These are phyloP conservation scores for Diplodus puntazzo DNA, from an alignment of 2,797 vertebrate species.

Conservation along the genomic window DNA sequence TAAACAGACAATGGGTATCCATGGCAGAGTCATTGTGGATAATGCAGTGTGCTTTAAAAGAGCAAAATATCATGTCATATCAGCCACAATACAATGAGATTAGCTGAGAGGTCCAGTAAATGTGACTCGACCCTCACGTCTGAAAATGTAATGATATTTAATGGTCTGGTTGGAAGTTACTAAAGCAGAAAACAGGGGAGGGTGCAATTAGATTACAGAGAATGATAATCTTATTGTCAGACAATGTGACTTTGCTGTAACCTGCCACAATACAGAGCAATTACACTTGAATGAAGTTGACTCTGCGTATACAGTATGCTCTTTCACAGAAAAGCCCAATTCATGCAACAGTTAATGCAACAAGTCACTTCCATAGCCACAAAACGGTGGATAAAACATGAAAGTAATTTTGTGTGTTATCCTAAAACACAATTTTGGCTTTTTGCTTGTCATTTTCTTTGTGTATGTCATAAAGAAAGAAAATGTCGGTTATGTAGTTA, in stretches of 20 bases:
- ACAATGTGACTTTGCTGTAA: conserved; percentile 22
- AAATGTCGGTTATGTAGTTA: no score
- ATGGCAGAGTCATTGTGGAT: conserved; percentile 57
- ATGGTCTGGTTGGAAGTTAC: conserved; percentile 17
- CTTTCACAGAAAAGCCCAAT: neutral
- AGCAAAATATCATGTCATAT: conserved; percentile 66
- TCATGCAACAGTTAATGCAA: neutral
- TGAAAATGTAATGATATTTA: conserved; percentile 40
- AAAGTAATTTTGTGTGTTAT: no score
- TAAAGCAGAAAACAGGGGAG: neutral
- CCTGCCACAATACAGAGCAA: conserved; percentile 30
- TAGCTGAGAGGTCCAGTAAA: conserved; percentile 58
- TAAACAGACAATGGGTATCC: conserved; percentile 53
- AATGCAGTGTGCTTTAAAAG: conserved; percentile 59
- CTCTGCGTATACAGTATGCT: neutral
- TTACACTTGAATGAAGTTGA: conserved; percentile 28
- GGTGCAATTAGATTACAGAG: conserved; percentile 2
- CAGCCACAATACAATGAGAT: conserved; percentile 58
- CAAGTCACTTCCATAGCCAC: neutral
- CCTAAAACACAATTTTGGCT: no score
- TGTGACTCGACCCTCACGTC: conserved; percentile 51
- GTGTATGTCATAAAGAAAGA: no score
- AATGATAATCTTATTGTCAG: conserved; percentile 18
- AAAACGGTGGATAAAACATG: no score
- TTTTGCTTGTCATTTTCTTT: no score